Evolutionary conservation across 2,797 vertebrate genomes (phyloP).

Genomic region (Pseudochromis fuscus): DNA sequence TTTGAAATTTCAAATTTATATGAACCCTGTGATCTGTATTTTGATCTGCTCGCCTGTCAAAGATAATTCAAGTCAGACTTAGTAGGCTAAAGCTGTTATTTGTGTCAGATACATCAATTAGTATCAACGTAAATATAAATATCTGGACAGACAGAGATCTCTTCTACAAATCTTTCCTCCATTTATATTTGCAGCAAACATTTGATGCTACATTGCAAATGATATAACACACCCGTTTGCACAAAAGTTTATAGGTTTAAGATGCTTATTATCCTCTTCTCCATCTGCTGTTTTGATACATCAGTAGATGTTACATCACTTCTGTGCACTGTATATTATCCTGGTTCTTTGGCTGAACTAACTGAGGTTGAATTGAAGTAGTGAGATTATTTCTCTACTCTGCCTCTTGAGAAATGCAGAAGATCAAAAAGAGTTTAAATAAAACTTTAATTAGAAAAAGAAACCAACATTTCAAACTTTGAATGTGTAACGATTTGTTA

Average conservation of each 20-base stretch:
- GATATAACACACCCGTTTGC: not conserved
- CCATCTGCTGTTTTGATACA: not conserved
- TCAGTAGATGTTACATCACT: not conserved
- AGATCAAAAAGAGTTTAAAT: not conserved
- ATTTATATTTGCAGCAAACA: not conserved
- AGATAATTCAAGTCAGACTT: not conserved
- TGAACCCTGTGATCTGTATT: not conserved
- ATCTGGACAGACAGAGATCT: not conserved
- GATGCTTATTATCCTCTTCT: too few species aligned
- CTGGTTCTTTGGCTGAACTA: conserved; percentile 21
- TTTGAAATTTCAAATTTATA: too few species aligned
- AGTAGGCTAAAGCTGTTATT: not conserved
- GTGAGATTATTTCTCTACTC: not conserved
- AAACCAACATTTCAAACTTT: too few species aligned
- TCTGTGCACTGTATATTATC: not conserved
- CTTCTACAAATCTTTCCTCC: too few species aligned
- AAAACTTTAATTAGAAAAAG: not conserved
- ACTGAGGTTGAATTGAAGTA: not conserved
- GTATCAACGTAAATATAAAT: not conserved
- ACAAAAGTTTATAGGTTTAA: not conserved
- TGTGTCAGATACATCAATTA: not conserved
- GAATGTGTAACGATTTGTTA: not conserved
- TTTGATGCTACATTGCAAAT: not conserved
- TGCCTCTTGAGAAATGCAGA: not conserved
- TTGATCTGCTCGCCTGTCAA: not conserved